phyloP scores from a whole-genome alignment of 1,140 invertebrate genomes.

The Diachasmimorpha longicaudata region DNA sequence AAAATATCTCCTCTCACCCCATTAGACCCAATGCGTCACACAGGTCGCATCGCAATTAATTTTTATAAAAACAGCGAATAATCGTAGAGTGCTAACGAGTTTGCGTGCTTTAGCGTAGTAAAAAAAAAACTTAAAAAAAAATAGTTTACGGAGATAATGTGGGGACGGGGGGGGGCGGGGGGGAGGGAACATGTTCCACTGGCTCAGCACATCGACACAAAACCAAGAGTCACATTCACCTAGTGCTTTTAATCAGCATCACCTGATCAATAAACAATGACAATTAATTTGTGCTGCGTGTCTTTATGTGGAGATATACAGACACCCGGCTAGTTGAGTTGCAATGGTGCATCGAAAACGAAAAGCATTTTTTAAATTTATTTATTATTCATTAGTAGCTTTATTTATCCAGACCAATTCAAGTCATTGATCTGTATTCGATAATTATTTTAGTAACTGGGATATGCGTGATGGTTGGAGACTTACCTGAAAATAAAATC shows the following conservation, averaged over 20 bases:
- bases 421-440: background rate
- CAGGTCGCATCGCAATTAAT: background rate
- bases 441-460: background rate
- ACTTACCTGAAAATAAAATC: background rate
- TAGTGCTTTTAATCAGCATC: background rate
- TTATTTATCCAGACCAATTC: background rate
- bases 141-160: background rate
- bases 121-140: background rate
- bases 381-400: background rate
- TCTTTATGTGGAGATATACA: background rate
- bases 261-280: background rate
- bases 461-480: background rate
- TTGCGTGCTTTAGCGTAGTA: constrained; percentile 1
- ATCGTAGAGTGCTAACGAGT: background rate
- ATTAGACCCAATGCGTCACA: background rate
- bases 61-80: background rate
- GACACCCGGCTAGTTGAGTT: background rate
- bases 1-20: background rate
- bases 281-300: background rate
- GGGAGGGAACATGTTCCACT: background rate
- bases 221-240: background rate
- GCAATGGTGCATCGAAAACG: background rate
- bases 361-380: background rate
- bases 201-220: background rate
- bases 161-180: no score